Evolutionary conservation across 2,888 invertebrate species (phyloP), one percentile per base, ranked within the genome.

Genomic region (Oasisia sp.): DNA sequence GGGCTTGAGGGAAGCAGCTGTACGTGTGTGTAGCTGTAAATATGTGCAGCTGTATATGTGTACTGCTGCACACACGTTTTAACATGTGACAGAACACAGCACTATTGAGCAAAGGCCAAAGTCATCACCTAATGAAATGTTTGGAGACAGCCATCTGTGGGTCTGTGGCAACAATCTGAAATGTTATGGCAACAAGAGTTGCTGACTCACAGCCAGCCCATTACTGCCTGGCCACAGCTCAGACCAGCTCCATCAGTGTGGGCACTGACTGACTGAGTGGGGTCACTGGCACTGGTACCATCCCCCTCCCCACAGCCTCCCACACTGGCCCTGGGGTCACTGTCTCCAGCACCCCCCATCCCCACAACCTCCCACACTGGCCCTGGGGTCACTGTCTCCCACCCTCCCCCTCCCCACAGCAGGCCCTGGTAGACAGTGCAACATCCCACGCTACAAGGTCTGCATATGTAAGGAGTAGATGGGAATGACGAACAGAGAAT

Each of bases 111-210:
- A 74, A 74, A 74, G 74, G 27, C 74, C 74, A 74, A 74, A 74
- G 27, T 74, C 74, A 74, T 74, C 74, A 74, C 27, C 74, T 74
- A 74, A 74, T 74, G 14, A 74, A 74, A 74, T 74, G 27, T 74
- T n/a, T 74, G 74, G 74, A 74, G 27, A 74, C 27, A 74, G 8
- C 27, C 74, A 74, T 27, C 74, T 74, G 74, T n/a, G 27, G 1
- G 74, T 74, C 19, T n/a, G 27, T 3, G 74, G n/a, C 74, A 19
- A 19, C 74, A 27, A 74, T 38, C 19, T 32, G 19, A 90, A 90
- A 90, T 90, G 90, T 90, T 90, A 90, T 90, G 32, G 90, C 90
- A 90, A 14, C 19, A 32, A 32, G 0, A 32, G 19, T 90, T n/a
- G 32, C 19, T 32, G 32, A 32, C 19, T 8, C 90, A 90, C 12